These are phyloP conservation scores for Nanger granti DNA, from an alignment of 2,113 vertebrate genomes.

Conservation along the genomic window DNA sequence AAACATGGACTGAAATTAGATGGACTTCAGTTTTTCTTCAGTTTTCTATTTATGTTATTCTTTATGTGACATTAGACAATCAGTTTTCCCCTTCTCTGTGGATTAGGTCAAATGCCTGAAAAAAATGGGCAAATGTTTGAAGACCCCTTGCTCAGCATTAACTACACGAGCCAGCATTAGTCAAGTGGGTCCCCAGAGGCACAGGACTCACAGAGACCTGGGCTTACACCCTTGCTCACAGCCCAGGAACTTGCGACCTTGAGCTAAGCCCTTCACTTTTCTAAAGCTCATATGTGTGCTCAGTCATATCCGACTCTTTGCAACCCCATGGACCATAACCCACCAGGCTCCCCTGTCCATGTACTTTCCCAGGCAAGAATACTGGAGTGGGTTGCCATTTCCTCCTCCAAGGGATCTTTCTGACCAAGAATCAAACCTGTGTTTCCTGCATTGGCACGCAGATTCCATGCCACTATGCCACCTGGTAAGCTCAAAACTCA, in stretches of 20 bases:
- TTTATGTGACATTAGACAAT: neutral
- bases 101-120: neutral
- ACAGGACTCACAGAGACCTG: neutral
- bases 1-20: neutral
- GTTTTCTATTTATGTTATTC: neutral
- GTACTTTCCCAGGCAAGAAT: neutral
- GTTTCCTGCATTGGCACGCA: neutral
- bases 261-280: neutral
- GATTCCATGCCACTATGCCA: neutral
- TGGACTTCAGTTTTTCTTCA: slow-evolving; percentile 6
- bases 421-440: neutral
- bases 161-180: neutral
- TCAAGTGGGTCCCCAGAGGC: neutral
- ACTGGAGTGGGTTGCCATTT: neutral
- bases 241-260: neutral
- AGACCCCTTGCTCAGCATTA: neutral
- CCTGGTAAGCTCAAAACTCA: neutral
- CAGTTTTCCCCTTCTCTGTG: neutral
- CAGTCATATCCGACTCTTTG: neutral
- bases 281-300: neutral
- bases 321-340: neutral
- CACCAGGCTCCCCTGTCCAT: neutral
- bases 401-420: neutral
- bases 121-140: neutral
- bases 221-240: neutral